Base-by-base conservation (phyloP, 2,888 invertebrate genomes). In the Caenorhabditis sp. region DNA sequence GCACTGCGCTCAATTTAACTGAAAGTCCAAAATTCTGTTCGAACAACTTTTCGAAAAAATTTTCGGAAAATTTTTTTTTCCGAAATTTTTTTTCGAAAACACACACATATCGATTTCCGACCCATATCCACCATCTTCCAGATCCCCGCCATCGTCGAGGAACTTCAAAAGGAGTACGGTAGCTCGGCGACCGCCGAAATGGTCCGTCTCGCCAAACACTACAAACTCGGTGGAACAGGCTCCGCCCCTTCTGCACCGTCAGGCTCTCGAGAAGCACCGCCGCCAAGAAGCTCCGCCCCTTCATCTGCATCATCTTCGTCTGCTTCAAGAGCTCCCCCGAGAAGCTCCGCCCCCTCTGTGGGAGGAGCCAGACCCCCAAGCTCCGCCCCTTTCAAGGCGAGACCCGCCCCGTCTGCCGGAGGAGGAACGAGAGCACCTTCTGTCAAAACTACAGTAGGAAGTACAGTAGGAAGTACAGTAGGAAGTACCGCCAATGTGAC, bases 161-260 rank as follows among this genome's bases (percentile, higher is more conserved):
- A 75, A 35, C 61, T 86, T 19, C 74, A 68, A 12, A 72, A 75
- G 38, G 75, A 81, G 44, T 82, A 70, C 44, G 83, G 85, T 16
- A 72, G 49, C 16, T 38, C 38, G n/a, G 85, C 82, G 1, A 72
- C 35, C 49, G 63, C 77, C 14, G 86, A 82, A 35, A 83, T 86
- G 76, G 38, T 51, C n/a, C 76, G 83, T 22, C 68, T 86, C 24
- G 80, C 84, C 0, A 68, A 76, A 22, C 68, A 84, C 24, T 79
- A 72, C 35, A 63, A 72, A 41, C 56, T 64, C 38, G 66, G 51
- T 28, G 26, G 28, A 6, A 0, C 68, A 35, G 24, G 56, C 44
- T 14, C 44, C 44, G 44, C 44, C 16, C 44, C 38, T 8, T n/a
- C n/a, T n/a, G n/a, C n/a, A n/a, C n/a, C n/a, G n/a, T n/a, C n/a